A percentile compares a stretch with the other conserved stretches of the same genome.
phyloP scores from a whole-genome alignment of 1,140 invertebrate species.

The Apis dorsata region DNA sequence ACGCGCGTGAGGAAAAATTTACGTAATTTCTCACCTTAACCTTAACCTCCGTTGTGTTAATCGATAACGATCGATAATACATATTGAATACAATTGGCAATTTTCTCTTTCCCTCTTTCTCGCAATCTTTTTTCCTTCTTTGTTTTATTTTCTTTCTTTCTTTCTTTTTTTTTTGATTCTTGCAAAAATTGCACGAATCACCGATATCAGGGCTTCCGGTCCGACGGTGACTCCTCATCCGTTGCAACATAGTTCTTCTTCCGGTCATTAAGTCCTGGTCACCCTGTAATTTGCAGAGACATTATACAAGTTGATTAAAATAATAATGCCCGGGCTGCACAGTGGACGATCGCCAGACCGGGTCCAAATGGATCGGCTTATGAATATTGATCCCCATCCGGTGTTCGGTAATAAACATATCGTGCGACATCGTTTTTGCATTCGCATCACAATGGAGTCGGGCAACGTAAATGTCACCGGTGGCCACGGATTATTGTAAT shows the following conservation, averaged over 20 bases:
- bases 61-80: too few relatives aligned
- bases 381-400: conserved; percentile 69
- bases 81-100: too few relatives aligned
- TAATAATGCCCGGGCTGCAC: conserved; percentile 59
- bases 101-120: not conserved
- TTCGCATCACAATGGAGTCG: conserved; percentile 58
- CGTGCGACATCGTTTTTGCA: conserved; percentile 55
- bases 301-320: conserved; percentile 68
- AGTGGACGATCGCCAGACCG: conserved; percentile 56
- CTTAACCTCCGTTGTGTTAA: too few relatives aligned
- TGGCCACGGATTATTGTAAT: conserved; percentile 50
- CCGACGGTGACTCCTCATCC: conserved; percentile 61
- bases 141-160: not conserved
- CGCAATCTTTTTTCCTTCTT: not conserved
- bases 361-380: conserved; percentile 53
- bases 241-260: conserved; percentile 58
- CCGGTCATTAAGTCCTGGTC: conserved; percentile 65
- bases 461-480: conserved; percentile 40
- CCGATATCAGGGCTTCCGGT: conserved; percentile 43
- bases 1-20: too few relatives aligned
- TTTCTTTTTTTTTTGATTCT: not conserved
- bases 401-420: conserved; percentile 65
- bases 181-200: not conserved
- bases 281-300: conserved; percentile 67
- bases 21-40: too few relatives aligned